Conservation (phyloP, 2,888 invertebrate species). For the Adelphocoris suturalis region DNA sequence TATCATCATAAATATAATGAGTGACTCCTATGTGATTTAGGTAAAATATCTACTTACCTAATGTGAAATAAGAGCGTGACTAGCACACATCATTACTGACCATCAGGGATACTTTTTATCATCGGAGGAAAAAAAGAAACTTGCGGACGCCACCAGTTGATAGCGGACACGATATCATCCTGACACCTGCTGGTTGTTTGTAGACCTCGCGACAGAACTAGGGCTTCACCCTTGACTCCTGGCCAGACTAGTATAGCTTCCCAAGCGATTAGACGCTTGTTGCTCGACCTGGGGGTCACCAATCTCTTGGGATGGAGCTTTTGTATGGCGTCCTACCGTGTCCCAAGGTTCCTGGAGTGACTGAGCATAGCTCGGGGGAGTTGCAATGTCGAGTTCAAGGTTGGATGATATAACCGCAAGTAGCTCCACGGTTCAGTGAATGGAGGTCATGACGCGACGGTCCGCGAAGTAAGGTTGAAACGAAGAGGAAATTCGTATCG, state of each 20-base stretch:
- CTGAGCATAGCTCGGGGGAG: not conserved
- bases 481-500: not conserved
- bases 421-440: slow-evolving; percentile 28
- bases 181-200: slow-evolving; percentile 39
- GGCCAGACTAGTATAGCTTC: not conserved
- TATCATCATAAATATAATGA: too few species aligned
- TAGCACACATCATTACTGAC: slow-evolving; percentile 2
- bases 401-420: slow-evolving; percentile 42
- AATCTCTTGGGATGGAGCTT: not conserved
- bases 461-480: slow-evolving; percentile 7
- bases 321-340: not conserved
- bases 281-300: slow-evolving; percentile 20
- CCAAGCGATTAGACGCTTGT: slow-evolving; percentile 45
- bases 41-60: too few species aligned
- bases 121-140: not conserved
- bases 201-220: not conserved
- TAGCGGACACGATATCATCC: not conserved
- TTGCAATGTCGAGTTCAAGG: slow-evolving; percentile 47
- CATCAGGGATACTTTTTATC: not conserved
- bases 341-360: not conserved
- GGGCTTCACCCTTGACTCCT: slow-evolving; percentile 29
- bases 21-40: too few species aligned
- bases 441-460: slow-evolving; percentile 22
- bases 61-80: not conserved
- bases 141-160: slow-evolving; percentile 33